Percentiles rank a stretch among this genome's conserved stretches.
Evolutionary conservation across 2,888 invertebrate species (phyloP).

Genomic region (Cantharis lateralis): DNA sequence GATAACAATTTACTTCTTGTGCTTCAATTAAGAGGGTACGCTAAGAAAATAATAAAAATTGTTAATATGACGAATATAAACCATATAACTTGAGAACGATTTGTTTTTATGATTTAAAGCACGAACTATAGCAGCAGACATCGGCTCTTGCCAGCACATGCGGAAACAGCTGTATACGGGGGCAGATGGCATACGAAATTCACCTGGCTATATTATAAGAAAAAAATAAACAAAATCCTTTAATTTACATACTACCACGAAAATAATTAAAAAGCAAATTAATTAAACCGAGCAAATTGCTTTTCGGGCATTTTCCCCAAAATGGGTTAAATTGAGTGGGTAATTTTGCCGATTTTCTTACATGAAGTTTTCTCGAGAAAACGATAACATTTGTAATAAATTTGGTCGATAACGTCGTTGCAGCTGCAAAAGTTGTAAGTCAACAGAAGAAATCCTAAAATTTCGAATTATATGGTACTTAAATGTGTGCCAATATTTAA

Average conservation of each 20-base stretch:
- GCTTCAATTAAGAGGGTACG: not conserved
- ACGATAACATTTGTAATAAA: not conserved
- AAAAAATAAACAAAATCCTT: not conserved
- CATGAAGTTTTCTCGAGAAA: not conserved
- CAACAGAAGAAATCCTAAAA: not conserved
- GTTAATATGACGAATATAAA: not conserved
- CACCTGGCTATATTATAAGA: slow-evolving; percentile 24
- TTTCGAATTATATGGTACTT: not conserved
- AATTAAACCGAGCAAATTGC: not conserved
- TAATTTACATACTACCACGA: not conserved
- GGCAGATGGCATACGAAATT: slow-evolving; percentile 22
- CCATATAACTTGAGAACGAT: not conserved
- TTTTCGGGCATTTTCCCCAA: not conserved
- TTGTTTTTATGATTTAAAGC: slow-evolving; percentile 3
- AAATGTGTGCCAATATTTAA: not conserved
- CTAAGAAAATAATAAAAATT: not conserved
- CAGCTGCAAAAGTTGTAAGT: not conserved
- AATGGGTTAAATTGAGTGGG: not conserved
- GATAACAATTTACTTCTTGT: not conserved
- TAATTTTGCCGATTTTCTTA: not conserved
- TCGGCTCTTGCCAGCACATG: slow-evolving; percentile 13
- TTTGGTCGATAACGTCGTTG: not conserved
- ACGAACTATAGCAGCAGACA: slow-evolving; percentile 2
- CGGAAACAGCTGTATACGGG: slow-evolving; percentile 33
- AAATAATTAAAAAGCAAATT: not conserved